Base-by-base conservation (phyloP, 1,140 invertebrate species). In the Euwallacea similis region DNA sequence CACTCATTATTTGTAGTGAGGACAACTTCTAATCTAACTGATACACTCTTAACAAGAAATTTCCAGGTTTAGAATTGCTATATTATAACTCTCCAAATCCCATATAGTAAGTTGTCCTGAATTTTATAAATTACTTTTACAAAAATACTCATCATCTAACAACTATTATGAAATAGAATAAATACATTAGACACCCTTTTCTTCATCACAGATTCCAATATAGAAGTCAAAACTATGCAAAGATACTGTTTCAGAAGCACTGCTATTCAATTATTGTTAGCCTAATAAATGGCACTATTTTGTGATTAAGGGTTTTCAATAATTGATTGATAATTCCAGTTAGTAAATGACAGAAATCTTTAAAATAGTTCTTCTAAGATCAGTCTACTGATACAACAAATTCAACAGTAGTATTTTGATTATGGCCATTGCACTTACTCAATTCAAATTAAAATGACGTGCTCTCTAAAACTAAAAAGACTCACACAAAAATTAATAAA, bases 181-280 rank as follows among this genome's bases (percentile, higher is more conserved):
- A 80, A 80, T 79, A 78, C 74, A 74, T 79, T 80, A 80, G 79
- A 79, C 79, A 80, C 79, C 79, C 77, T 80, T 79, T 76, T 55
- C 73, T 74, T 79, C 77, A 80, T 80, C 79, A 80, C 79, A 80
- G 79, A 80, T 78, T 80, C 79, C 79, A 79, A 78, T 79, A 77
- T 78, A 44, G 41, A 33, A 33, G 21, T 33, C 21, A 33, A 33
- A 33, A 33, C 42, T 61, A 42, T 15, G 16, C 33, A 61, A 9
- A 61, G n/a, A 41, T 41, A 10, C 7, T 10, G 9, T 41, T 21
- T 41, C 16, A 10, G n/a, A 41, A 61, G 9, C 16, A 43, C 10
- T 7, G 9, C 58, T 42, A 61, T 11, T 9, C 8, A 33, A 42
- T 41, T 11, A 60, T 11, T 13, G 16, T 60, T n/a, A 60, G 58